Conservation (phyloP, 2,797 vertebrate genomes). For the Oceanodroma leucorhoa region DNA sequence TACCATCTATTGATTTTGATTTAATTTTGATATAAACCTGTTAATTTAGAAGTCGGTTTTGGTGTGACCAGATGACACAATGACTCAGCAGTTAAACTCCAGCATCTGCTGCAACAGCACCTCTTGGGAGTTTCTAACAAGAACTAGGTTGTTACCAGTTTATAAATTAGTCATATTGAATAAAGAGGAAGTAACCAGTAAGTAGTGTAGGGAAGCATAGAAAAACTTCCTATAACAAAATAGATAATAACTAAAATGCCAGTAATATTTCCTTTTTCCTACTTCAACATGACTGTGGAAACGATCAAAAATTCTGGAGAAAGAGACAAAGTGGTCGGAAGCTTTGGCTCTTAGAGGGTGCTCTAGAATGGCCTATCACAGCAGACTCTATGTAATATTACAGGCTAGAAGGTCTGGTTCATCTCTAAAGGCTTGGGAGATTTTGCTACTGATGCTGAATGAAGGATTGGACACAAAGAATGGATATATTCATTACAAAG, state of each 20-base stretch:
- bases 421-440: neutral
- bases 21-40: slow-evolving; percentile 6
- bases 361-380: neutral
- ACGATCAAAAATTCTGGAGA: neutral
- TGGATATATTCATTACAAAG: neutral
- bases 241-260: neutral
- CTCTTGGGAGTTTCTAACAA: slow-evolving; percentile 72
- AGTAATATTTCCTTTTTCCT: neutral
- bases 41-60: slow-evolving; percentile 29
- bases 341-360: neutral
- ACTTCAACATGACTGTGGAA: neutral
- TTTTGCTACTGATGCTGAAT: neutral
- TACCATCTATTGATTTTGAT: neutral
- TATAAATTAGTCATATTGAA: slow-evolving; percentile 59
- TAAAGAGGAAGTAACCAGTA: slow-evolving; percentile 61
- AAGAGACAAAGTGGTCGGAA: neutral
- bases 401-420: neutral
- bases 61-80: slow-evolving; percentile 40
- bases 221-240: slow-evolving; percentile 26
- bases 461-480: neutral
- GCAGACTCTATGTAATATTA: neutral
- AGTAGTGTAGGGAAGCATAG: slow-evolving; percentile 45
- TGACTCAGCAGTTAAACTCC: slow-evolving; percentile 65
- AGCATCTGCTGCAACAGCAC: neutral
- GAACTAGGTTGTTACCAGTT: slow-evolving; percentile 44